phyloP scores from a whole-genome alignment of 2,888 invertebrate genomes.

The Melolontha melolontha region DNA sequence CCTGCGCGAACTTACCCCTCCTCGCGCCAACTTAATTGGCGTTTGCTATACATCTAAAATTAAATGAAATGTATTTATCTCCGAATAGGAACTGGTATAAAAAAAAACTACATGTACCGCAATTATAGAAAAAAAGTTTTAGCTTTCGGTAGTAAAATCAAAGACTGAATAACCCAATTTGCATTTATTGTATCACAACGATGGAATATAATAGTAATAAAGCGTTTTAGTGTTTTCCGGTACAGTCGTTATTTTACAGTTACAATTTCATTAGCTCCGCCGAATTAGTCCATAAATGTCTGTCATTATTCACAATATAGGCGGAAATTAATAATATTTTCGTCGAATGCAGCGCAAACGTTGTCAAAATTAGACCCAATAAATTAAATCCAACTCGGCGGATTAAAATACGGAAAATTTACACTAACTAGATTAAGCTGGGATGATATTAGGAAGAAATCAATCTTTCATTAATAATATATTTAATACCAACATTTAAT shows the following conservation, averaged over 20 bases:
- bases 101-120: too few species aligned
- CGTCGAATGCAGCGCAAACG: conserved; percentile 8
- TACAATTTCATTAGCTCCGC: conserved; percentile 30
- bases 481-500: too few species aligned
- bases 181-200: conserved; percentile 14
- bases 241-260: conserved; percentile 26
- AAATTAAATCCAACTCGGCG: neutral
- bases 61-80: too few species aligned
- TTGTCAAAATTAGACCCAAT: neutral
- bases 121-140: too few species aligned
- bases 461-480: too few species aligned
- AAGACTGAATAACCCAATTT: conserved; percentile 12
- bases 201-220: conserved; percentile 18
- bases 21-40: too few species aligned
- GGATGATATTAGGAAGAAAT: too few species aligned
- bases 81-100: too few species aligned
- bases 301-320: conserved; percentile 15
- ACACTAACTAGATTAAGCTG: too few species aligned
- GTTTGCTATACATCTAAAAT: too few species aligned
- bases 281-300: conserved; percentile 30
- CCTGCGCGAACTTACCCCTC: too few species aligned
- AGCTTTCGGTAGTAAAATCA: conserved; percentile 9
- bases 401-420: neutral
- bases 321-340: conserved; percentile 21
- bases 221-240: conserved; percentile 15